Evolutionary conservation across 2,888 invertebrate species (phyloP), one percentile per base, ranked within the genome.

Genomic region (Hirtodrosophila cameraria): DNA sequence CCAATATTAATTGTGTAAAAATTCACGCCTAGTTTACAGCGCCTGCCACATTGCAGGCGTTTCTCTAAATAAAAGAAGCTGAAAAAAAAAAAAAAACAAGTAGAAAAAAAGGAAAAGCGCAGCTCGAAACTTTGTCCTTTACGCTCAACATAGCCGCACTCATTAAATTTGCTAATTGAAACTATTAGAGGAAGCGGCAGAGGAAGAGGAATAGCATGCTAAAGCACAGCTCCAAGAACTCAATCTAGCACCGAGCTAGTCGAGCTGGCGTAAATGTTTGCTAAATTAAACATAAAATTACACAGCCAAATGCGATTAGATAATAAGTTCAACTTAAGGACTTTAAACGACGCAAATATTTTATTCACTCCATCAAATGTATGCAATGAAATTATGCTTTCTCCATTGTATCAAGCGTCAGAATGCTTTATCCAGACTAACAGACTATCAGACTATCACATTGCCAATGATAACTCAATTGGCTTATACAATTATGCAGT

Each of bases 141-240:
- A 52, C 48, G 68, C 68, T 50, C 55, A 53, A 72, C 68, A 83
- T 64, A 60, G 80, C 57, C 52, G 57, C 61, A 60, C 59, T 81
- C 81, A 77, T 81, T 84, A 78, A 84, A 62, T 84, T 81, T 58
- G 66, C 78, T 77, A 79, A 81, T 79, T 84, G 59, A 67, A 70
- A 70, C 81, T 70, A 74, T 84, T 84, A 77, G 63, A 28, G 54
- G 20, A 25, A 30, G 28, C 49, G 33, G 25, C 4, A 25, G 35
- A 15, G 45, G 16, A 45, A 15, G 48, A 23, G 13, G n/a, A 38
- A 12, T 25, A 5, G n/a, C n/a, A 20, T 20, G 18, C 5, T 3
- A 5, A 20, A 5, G 5, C 3, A 20, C 3, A 20, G 18, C n/a
- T n/a, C n/a, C n/a, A n/a, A n/a, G n/a, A n/a, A 13, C 41, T 31